These are phyloP conservation scores for Solea solea DNA, from an alignment of 2,113 vertebrate genomes.

Conservation along the genomic window DNA sequence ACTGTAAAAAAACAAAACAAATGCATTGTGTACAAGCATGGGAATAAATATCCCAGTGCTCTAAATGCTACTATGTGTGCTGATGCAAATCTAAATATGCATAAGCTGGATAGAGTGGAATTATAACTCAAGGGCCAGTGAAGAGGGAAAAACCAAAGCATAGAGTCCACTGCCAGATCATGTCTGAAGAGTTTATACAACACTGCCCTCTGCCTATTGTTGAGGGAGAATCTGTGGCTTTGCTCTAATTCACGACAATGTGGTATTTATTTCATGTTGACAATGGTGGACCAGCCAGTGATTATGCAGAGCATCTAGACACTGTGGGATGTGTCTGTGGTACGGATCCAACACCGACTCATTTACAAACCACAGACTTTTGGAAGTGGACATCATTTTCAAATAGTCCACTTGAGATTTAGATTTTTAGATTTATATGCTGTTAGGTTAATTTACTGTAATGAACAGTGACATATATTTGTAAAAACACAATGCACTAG, in stretches of 20 bases:
- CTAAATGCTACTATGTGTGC: no score
- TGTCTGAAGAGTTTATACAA: slow-evolving; percentile 42
- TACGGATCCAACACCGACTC: no score
- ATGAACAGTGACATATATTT: no score
- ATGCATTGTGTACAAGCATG: no score
- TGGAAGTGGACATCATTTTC: no score
- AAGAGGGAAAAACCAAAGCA: not conserved
- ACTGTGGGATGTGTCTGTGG: not conserved
- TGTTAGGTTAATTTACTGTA: no score
- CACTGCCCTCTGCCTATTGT: slow-evolving; percentile 48
- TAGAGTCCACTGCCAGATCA: not conserved
- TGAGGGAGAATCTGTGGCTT: not conserved
- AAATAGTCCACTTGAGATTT: no score
- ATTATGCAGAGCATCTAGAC: not conserved
- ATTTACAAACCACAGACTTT: no score
- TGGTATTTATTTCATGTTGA: slow-evolving; percentile 2
- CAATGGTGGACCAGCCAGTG: not conserved
- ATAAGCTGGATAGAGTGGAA: slow-evolving; percentile 13
- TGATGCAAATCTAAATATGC: slow-evolving; percentile 3
- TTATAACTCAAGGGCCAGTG: not conserved
- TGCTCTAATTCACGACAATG: slow-evolving; percentile 1
- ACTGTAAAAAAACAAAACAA: not conserved
- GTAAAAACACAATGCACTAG: no score
- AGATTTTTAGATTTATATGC: no score
- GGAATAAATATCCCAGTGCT: no score